Conservation (phyloP, 1,140 invertebrate species). For the Scaptodrosophila lebanonensis region DNA sequence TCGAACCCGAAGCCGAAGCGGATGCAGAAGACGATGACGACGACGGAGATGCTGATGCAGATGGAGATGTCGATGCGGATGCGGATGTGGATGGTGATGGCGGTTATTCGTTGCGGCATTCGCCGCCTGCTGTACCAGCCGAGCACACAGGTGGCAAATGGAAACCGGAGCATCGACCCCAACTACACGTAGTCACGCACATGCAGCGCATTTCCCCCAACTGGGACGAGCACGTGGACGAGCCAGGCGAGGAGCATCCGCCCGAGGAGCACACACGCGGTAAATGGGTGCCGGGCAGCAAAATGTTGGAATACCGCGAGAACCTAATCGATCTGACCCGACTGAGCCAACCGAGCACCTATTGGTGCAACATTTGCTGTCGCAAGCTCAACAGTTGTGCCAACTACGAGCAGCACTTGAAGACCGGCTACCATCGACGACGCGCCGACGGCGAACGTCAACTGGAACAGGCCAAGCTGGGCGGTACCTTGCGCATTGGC, state of each 20-base stretch:
- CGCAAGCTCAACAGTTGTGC: slow-evolving; percentile 83
- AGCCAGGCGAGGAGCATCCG: slow-evolving; percentile 76
- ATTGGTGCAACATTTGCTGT: slow-evolving; percentile 89
- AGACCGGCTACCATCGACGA: slow-evolving; percentile 84
- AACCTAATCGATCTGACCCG: slow-evolving; percentile 79
- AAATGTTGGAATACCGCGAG: slow-evolving; percentile 77
- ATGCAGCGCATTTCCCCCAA: slow-evolving; percentile 56
- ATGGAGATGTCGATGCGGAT: slow-evolving; percentile 79
- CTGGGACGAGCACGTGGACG: slow-evolving; percentile 59
- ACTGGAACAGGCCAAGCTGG: slow-evolving; percentile 79
- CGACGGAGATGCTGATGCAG: slow-evolving; percentile 79
- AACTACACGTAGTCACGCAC: slow-evolving; percentile 38
- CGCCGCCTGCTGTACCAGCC: slow-evolving; percentile 79
- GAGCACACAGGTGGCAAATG: slow-evolving; percentile 87
- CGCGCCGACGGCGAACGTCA: slow-evolving; percentile 83
- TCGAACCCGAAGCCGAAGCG: slow-evolving; percentile 78
- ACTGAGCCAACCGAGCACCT: slow-evolving; percentile 78
- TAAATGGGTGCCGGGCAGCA: slow-evolving; percentile 85
- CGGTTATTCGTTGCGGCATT: slow-evolving; percentile 75
- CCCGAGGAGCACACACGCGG: slow-evolving; percentile 85
- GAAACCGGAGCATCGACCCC: slow-evolving; percentile 78
- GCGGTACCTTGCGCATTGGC: slow-evolving; percentile 22
- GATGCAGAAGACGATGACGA: slow-evolving; percentile 78
- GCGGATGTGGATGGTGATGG: slow-evolving; percentile 81
- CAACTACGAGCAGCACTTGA: slow-evolving; percentile 86